A percentile compares a stretch with the other conserved stretches of the same genome.
phyloP scores from a whole-genome alignment of 2,113 vertebrate species.

The Helogale parvula region DNA sequence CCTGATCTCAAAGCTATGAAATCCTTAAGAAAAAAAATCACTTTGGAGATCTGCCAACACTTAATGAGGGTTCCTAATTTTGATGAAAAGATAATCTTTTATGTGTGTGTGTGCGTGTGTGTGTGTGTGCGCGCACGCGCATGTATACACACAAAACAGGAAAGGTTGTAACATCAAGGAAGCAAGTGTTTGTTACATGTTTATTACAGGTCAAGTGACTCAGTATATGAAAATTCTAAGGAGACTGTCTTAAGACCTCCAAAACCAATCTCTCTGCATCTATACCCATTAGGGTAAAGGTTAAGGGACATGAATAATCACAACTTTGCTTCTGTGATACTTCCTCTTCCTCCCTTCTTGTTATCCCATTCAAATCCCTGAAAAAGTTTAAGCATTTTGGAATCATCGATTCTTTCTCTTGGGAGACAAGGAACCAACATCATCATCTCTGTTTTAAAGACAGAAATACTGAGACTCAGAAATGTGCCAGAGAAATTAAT shows the following conservation, averaged over 20 bases:
- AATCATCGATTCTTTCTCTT: slow-evolving; percentile 37
- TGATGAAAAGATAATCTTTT: background rate
- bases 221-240: background rate
- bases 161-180: background rate
- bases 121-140: too few species aligned
- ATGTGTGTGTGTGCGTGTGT: too few species aligned
- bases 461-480: slow-evolving; percentile 54
- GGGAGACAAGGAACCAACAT: slow-evolving; percentile 24
- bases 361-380: background rate
- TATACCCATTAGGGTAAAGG: background rate
- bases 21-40: background rate
- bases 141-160: background rate
- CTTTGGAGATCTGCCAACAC: slow-evolving; percentile 24
- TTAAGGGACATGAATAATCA: background rate
- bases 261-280: background rate
- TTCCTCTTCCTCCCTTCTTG: background rate
- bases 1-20: slow-evolving; percentile 16
- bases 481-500: background rate
- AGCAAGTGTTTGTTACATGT: slow-evolving; percentile 4
- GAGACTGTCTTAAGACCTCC: background rate
- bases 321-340: background rate
- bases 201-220: background rate
- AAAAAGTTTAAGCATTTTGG: slow-evolving; percentile 35
- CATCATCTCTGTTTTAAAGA: slow-evolving; percentile 14
- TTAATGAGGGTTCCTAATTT: background rate